These are phyloP conservation scores for Hirundichthys speculiger DNA, from an alignment of 2,113 vertebrate genomes.

Conservation along the genomic window DNA sequence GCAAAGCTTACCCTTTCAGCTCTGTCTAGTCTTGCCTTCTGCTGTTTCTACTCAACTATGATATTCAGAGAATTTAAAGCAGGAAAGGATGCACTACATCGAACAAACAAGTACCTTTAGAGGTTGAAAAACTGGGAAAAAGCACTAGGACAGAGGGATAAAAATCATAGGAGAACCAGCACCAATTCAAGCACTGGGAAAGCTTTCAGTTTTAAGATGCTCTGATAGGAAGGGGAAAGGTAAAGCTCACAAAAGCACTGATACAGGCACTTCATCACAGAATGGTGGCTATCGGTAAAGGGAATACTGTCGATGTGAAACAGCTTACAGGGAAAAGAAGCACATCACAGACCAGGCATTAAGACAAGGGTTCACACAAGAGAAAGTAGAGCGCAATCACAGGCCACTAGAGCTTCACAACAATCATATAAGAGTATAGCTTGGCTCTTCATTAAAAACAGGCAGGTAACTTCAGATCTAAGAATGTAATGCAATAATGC, in stretches of 20 bases:
- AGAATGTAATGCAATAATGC: background rate
- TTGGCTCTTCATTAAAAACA: conserved; percentile 52
- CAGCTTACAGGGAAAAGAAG: conserved; percentile 40
- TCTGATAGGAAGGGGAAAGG: conserved; percentile 80
- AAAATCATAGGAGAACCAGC: conserved; percentile 49
- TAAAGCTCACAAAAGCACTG: conserved; percentile 81
- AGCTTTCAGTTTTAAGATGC: conserved; percentile 69
- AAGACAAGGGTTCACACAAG: conserved; percentile 54
- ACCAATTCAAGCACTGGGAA: conserved; percentile 59
- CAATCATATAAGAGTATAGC: conserved; percentile 44
- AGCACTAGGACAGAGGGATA: conserved; percentile 30
- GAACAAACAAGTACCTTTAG: conserved; percentile 14
- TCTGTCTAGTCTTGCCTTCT: background rate
- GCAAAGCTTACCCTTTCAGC: conserved; percentile 5
- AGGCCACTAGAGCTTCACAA: conserved; percentile 50
- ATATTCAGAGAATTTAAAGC: conserved; percentile 7
- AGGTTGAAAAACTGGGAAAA: conserved; percentile 19
- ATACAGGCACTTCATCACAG: conserved; percentile 67
- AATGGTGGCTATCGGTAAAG: conserved; percentile 39
- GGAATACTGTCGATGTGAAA: too few species aligned
- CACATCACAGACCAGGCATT: conserved; percentile 60
- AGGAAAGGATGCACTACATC: conserved; percentile 5
- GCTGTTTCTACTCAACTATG: conserved; percentile 16
- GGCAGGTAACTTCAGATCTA: background rate
- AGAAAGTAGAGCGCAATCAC: conserved; percentile 54